These are phyloP conservation scores for Ciconia maguari DNA, from an alignment of 2,113 vertebrate species.

Conservation along the genomic window DNA sequence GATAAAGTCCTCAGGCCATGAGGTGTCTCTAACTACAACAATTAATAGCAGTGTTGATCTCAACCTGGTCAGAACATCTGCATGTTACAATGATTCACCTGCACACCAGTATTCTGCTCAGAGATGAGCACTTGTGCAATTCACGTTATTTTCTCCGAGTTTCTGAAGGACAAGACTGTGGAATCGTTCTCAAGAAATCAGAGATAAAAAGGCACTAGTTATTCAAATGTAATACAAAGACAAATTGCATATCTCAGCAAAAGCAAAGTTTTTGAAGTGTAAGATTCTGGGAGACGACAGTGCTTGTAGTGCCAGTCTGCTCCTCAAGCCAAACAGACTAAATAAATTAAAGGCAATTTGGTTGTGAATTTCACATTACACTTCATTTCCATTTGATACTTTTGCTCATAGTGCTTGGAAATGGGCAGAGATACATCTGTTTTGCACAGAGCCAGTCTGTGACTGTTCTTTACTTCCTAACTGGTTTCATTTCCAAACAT, in stretches of 20 bases:
- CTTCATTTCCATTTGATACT: not conserved
- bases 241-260: not conserved
- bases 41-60: not conserved
- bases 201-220: not conserved
- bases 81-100: not conserved
- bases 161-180: not conserved
- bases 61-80: not conserved
- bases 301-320: not conserved
- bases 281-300: not conserved
- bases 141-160: not conserved
- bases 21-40: not conserved
- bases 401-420: not conserved
- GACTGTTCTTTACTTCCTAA: not conserved
- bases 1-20: not conserved
- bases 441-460: not conserved
- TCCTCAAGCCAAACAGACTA: conserved; percentile 3
- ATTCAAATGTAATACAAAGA: not conserved
- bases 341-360: conserved; percentile 21
- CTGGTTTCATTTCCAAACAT: not conserved
- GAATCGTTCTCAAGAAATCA: not conserved
- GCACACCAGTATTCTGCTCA: not conserved
- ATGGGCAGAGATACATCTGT: not conserved
- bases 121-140: not conserved
- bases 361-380: not conserved
- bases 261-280: not conserved